Percentiles rank a stretch among this genome's conserved stretches.
These are phyloP conservation scores for Hydriomena furcata DNA, from an alignment of 2,888 invertebrate genomes.

Conservation along the genomic window DNA sequence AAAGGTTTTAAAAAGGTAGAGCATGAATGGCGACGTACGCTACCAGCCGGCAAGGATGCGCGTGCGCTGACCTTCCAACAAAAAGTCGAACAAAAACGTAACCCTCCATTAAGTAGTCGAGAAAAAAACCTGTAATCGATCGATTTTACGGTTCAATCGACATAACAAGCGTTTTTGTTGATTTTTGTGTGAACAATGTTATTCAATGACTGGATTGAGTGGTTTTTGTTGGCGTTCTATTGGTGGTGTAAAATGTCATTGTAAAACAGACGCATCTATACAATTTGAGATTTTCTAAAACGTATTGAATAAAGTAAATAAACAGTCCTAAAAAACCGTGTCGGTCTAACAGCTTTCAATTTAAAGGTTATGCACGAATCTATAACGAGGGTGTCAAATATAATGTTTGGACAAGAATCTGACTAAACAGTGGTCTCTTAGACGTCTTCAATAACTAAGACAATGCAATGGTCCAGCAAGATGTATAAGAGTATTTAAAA, in stretches of 20 bases:
- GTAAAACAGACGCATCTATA: background rate
- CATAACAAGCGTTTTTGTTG: slow-evolving; percentile 31
- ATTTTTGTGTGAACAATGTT: slow-evolving; percentile 22
- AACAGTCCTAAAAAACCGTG: no score
- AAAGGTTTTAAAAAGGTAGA: background rate
- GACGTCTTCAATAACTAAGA: no score
- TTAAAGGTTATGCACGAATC: no score
- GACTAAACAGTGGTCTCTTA: no score
- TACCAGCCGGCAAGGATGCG: slow-evolving; percentile 27
- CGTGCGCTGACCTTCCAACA: slow-evolving; percentile 25
- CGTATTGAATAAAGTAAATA: no score
- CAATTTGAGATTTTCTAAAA: no score
- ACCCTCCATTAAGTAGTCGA: slow-evolving; percentile 20
- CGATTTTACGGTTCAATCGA: slow-evolving; percentile 37
- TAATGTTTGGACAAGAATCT: no score
- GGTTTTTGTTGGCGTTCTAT: slow-evolving; percentile 14
- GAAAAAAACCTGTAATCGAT: slow-evolving; percentile 32
- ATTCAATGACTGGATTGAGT: slow-evolving; percentile 14
- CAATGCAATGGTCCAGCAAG: no score
- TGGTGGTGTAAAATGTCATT: background rate
- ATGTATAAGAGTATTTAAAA: no score
- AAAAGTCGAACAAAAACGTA: slow-evolving; percentile 29
- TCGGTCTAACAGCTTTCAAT: no score
- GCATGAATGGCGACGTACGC: slow-evolving; percentile 17
- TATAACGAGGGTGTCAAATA: no score